Evolutionary conservation across 2,888 invertebrate species (phyloP).

Genomic region (Nipponacmea schrenckii): DNA sequence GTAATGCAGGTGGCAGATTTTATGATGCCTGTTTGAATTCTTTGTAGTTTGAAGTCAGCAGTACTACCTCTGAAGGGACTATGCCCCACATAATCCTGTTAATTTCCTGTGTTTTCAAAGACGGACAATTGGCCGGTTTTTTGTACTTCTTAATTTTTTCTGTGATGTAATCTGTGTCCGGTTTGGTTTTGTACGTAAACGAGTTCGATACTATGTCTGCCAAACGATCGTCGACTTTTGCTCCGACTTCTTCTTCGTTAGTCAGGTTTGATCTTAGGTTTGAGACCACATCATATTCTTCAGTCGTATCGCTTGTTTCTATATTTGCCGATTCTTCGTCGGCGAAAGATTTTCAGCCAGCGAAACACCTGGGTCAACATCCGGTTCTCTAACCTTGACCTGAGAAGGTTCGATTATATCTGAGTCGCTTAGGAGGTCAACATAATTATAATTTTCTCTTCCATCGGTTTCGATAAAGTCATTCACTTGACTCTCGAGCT

Average conservation of each 20-base stretch:
- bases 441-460: too few relatives aligned
- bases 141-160: neutral
- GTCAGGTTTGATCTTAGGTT: neutral
- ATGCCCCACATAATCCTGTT: neutral
- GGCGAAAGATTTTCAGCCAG: neutral
- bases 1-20: neutral
- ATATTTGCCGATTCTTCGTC: neutral
- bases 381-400: conserved; percentile 1
- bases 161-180: neutral
- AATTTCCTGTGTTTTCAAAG: neutral
- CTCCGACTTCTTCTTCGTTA: neutral
- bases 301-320: neutral
- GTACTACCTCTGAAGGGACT: neutral
- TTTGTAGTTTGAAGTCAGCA: neutral
- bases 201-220: neutral
- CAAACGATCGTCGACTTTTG: neutral
- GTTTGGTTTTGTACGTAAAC: neutral
- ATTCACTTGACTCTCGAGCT: neutral
- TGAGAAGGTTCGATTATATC: neutral
- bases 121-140: neutral
- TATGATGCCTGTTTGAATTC: neutral
- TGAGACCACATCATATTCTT: neutral
- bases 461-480: neutral
- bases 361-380: neutral
- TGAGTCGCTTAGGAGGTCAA: too few relatives aligned